Percentiles rank a stretch among this genome's conserved stretches.
Conservation (phyloP, 1,140 invertebrate genomes). For the Parasteatoda tepidariorum region DNA sequence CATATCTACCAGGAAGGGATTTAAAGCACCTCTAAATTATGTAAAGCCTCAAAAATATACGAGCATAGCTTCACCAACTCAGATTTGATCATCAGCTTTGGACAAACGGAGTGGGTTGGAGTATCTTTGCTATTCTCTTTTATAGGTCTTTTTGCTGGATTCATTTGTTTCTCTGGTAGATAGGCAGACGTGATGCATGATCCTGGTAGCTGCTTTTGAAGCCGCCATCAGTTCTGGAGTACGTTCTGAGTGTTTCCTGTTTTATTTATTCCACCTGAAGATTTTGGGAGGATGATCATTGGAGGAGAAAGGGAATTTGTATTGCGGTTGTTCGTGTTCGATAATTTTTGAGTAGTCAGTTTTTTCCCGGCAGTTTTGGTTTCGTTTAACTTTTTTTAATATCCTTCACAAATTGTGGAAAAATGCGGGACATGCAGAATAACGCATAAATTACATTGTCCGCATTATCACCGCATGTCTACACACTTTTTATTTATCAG, state of each 20-base stretch:
- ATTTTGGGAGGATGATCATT: slow-evolving; percentile 8
- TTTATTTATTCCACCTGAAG: slow-evolving; percentile 31
- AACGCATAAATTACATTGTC: no score
- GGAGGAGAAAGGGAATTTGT: neutral
- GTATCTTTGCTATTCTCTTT: neutral
- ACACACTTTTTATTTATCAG: no score
- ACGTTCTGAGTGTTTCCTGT: neutral
- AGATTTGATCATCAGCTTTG: slow-evolving; percentile 52
- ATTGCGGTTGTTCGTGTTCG: no score
- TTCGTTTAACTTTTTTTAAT: no score
- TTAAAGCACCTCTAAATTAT: slow-evolving; percentile 48
- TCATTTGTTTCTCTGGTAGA: slow-evolving; percentile 3
- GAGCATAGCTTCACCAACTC: slow-evolving; percentile 4
- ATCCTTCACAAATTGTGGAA: no score
- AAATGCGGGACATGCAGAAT: no score
- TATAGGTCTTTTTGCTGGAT: neutral
- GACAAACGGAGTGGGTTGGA: slow-evolving; percentile 33
- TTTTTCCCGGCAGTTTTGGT: no score
- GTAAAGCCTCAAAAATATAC: slow-evolving; percentile 3
- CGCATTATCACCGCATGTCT: no score
- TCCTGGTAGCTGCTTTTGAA: neutral
- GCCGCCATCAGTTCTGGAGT: neutral
- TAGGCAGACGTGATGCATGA: slow-evolving; percentile 23
- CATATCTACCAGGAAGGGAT: slow-evolving; percentile 22
- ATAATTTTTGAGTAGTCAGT: no score